Evolutionary conservation across 2,113 vertebrate species (phyloP).

Genomic region (Vidua macroura): DNA sequence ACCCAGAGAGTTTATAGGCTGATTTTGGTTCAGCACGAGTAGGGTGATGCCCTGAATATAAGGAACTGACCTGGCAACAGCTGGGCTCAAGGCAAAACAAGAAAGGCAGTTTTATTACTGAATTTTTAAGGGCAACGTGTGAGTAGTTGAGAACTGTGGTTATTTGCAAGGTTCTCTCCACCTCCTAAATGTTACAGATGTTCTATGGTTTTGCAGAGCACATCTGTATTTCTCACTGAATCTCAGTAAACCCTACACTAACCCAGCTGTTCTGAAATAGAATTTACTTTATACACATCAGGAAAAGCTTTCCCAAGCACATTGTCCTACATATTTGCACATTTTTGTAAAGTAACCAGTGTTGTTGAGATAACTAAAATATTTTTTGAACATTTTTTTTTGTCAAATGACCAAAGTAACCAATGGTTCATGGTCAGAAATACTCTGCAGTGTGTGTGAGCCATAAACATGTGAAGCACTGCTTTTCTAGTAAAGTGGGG

Average conservation of each 20-base stretch:
- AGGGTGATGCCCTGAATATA: background rate
- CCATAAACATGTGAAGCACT: background rate
- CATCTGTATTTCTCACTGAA: background rate
- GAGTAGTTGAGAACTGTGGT: background rate
- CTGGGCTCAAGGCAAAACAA: background rate
- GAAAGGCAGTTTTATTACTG: background rate
- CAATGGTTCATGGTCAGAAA: background rate
- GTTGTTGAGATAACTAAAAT: background rate
- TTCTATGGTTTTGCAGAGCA: background rate
- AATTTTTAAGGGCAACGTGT: background rate
- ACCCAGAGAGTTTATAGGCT: accelerated
- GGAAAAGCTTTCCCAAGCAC: background rate
- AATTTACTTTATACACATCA: background rate
- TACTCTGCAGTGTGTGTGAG: background rate
- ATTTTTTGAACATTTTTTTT: background rate
- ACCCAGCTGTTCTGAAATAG: background rate
- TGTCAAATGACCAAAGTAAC: background rate
- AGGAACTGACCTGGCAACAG: background rate
- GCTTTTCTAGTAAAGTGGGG: background rate
- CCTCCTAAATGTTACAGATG: background rate
- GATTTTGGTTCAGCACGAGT: background rate
- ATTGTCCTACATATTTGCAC: background rate
- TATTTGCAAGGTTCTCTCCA: background rate
- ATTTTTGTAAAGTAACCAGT: background rate
- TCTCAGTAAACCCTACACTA: background rate